Evolutionary conservation across 2,888 invertebrate species (phyloP).

Genomic region (Scaptodrosophila latifasciaeformis): DNA sequence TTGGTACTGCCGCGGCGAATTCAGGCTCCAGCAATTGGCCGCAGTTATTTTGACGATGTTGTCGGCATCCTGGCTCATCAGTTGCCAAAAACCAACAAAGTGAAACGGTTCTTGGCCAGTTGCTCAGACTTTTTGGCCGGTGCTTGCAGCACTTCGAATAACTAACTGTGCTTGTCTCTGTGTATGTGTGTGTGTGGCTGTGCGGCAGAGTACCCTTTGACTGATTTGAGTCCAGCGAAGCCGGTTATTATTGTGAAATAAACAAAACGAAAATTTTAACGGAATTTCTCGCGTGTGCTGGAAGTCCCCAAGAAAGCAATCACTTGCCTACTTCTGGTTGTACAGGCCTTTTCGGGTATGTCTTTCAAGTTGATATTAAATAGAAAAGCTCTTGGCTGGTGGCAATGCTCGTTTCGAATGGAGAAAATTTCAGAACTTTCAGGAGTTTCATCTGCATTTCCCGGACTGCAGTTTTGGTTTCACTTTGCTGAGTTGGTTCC

Average conservation of each 20-base stretch:
- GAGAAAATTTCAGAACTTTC: too few species aligned
- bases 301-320: too few species aligned
- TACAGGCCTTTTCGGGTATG: too few species aligned
- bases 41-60: constrained; percentile 9
- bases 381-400: too few species aligned
- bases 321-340: too few species aligned
- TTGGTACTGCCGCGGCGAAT: constrained; percentile 27
- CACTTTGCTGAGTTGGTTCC: too few species aligned
- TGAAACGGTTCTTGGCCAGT: constrained; percentile 51
- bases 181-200: neutral
- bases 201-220: neutral
- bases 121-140: constrained; percentile 2
- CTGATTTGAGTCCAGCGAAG: neutral
- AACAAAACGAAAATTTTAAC: too few species aligned
- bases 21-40: constrained; percentile 29
- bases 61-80: constrained; percentile 21
- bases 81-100: constrained; percentile 53
- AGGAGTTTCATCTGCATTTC: too few species aligned
- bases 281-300: too few species aligned
- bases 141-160: neutral
- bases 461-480: too few species aligned
- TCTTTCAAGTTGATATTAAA: too few species aligned
- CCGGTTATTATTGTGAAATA: neutral
- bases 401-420: too few species aligned
- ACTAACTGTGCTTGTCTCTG: neutral